Base-by-base conservation (phyloP, 2,888 invertebrate species). In the Erpobdella octoculata region DNA sequence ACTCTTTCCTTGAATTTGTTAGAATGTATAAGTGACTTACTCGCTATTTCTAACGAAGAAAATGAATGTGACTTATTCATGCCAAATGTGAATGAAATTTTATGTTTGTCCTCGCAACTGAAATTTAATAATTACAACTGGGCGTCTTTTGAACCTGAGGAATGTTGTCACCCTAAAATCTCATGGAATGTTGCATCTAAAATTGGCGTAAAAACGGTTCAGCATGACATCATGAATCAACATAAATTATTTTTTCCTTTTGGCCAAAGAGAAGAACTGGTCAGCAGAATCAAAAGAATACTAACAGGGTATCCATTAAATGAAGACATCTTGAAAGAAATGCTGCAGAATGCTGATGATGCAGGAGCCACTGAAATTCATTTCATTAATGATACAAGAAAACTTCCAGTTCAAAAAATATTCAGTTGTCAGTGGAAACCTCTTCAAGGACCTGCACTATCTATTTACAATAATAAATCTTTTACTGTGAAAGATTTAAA, bases 261-360 rank as follows among this genome's bases (percentile, higher is more conserved):
- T 61, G 73, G 73, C 48, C 74, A 74, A 48, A 59, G 41, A 25
- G 74, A 74, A 21, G 66, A 71, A 58, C 61, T 74, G 25, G 74
- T 74, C 4, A 48, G 35, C 12, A 31, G 73, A 31, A 46, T 74
- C 31, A 71, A 71, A 33, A 59, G 73, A 38, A 74, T 74, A 28
- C 41, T 74, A 28, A 35, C 31, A n/a, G 64, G 66, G 21, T 74
- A 74, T 48, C 71, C 71, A n/a, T 62, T 75, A 59, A 78, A 78
- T 59, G 68, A 73, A 28, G 76, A 75, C 4, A 70, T 80, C n/a
- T 74, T 80, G 31, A 80, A 80, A 73, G 80, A 80, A 75, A 74
- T 80, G 31, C 41, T 80, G 1, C 80, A 80, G 72, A 80, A 80
- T 76, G 79, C 80, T 18, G 80, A 80, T 71, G 80, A 80, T 73